These are phyloP conservation scores for Pelobates fuscus DNA, from an alignment of 2,113 vertebrate species.

Conservation along the genomic window DNA sequence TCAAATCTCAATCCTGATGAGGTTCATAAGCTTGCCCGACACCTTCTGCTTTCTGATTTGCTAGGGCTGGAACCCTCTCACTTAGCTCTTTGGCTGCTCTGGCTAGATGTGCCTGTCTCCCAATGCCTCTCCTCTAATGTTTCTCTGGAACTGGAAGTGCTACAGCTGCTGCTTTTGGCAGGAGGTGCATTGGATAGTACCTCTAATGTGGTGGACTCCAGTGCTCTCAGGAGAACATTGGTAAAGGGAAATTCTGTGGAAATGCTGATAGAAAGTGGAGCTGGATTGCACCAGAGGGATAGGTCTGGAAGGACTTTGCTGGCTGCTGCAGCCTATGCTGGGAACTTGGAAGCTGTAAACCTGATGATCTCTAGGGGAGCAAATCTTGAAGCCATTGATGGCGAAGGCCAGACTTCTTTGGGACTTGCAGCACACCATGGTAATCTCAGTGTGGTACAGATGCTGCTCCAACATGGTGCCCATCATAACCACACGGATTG, in stretches of 20 bases:
- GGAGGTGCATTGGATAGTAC: conserved; percentile 54
- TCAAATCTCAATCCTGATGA: conserved; percentile 59
- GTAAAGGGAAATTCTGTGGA: conserved; percentile 61
- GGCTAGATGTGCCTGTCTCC: conserved; percentile 60
- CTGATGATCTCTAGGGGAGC: conserved; percentile 66
- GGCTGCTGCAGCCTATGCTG: conserved; percentile 64
- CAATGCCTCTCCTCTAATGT: conserved; percentile 53
- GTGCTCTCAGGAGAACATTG: conserved; percentile 50
- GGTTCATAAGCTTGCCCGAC: conserved; percentile 66
- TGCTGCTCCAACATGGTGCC: conserved; percentile 58
- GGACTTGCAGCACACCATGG: conserved; percentile 70
- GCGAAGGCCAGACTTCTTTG: conserved; percentile 73
- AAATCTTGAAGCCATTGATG: conserved; percentile 66
- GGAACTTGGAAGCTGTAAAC: conserved; percentile 60
- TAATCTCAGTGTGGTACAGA: conserved; percentile 61
- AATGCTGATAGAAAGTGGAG: conserved; percentile 62
- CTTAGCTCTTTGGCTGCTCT: conserved; percentile 75
- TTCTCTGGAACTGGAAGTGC: conserved; percentile 65
- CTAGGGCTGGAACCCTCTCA: conserved; percentile 61
- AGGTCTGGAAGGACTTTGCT: conserved; percentile 67
- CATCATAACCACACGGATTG: conserved; percentile 69
- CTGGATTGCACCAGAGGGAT: conserved; percentile 60
- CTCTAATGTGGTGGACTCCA: conserved; percentile 24
- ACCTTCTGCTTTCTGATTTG: conserved; percentile 67
- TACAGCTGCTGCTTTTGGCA: conserved; percentile 68